Evolutionary conservation across 2,888 invertebrate species (phyloP).

Genomic region (Hecatera dysodea): DNA sequence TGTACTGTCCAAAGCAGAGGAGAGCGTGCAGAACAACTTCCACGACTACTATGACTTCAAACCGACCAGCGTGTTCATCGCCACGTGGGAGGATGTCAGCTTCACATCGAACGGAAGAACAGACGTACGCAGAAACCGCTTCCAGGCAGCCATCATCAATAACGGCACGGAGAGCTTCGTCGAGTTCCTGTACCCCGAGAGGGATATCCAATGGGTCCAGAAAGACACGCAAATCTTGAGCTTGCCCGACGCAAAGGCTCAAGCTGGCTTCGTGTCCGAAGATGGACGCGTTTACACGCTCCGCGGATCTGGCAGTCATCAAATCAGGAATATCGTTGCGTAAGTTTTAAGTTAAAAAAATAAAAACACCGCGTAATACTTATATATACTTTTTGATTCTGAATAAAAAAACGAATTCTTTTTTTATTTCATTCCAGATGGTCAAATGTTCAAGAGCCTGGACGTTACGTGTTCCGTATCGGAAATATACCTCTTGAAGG

Average conservation of each 20-base stretch:
- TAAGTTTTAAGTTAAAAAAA: conserved; percentile 79
- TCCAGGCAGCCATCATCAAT: conserved; percentile 93
- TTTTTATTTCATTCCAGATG: conserved; percentile 90
- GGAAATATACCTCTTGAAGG: conserved; percentile 92
- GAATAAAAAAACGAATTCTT: conserved; percentile 2
- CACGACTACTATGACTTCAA: conserved; percentile 93
- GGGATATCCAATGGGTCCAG: conserved; percentile 98
- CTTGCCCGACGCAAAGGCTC: conserved; percentile 97
- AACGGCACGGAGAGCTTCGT: conserved; percentile 96
- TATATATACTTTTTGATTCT: too few species aligned
- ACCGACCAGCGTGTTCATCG: conserved; percentile 95
- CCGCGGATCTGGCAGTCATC: conserved; percentile 97
- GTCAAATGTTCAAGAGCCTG: conserved; percentile 96
- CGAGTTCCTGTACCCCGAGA: conserved; percentile 96
- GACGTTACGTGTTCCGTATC: conserved; percentile 96
- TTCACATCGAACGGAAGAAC: conserved; percentile 93
- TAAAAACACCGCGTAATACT: too few species aligned
- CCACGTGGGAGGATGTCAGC: conserved; percentile 97
- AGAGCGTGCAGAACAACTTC: conserved; percentile 94
- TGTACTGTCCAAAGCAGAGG: conserved; percentile 92
- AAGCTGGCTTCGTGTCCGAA: conserved; percentile 97
- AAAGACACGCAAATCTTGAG: conserved; percentile 94
- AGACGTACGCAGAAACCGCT: conserved; percentile 94
- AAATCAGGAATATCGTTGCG: conserved; percentile 95
- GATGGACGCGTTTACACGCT: conserved; percentile 94